Conservation (phyloP, 2,797 vertebrate species). For the Hippoglossus hippoglossus region DNA sequence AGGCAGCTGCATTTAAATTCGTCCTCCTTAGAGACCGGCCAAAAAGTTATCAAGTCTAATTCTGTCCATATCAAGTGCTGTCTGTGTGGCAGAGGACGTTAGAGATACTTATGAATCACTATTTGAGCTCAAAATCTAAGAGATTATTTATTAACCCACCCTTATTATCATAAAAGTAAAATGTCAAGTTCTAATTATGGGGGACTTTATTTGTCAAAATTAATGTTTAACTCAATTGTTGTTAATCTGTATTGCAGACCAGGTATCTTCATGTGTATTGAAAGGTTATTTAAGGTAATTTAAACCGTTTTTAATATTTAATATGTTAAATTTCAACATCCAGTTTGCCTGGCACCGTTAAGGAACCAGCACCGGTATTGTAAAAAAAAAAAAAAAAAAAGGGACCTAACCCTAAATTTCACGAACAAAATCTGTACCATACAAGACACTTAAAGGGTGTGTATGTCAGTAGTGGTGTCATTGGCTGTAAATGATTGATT, state of each 20-base stretch:
- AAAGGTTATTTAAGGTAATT: no score
- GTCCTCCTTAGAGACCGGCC: not conserved
- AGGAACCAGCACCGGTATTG: no score
- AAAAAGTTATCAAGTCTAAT: not conserved
- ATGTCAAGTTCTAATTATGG: not conserved
- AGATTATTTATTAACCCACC: not conserved
- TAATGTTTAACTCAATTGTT: no score
- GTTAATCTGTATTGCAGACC: no score
- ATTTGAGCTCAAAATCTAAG: not conserved
- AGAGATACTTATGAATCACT: not conserved
- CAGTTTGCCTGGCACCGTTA: no score
- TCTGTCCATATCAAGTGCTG: not conserved
- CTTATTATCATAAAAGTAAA: not conserved
- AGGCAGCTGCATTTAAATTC: slow-evolving; percentile 1
- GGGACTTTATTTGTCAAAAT: no score
- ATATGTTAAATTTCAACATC: no score
- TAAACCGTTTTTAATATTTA: no score
- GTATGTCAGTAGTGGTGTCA: not conserved
- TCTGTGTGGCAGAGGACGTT: not conserved
- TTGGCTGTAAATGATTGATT: not conserved
- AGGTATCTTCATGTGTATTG: no score
- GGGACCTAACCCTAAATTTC: no score
- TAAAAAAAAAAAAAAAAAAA: no score
- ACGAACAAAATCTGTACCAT: not conserved
- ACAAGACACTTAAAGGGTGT: not conserved